These are phyloP conservation scores for Chlorops oryzae DNA, from an alignment of 1,140 invertebrate species.

Conservation along the genomic window DNA sequence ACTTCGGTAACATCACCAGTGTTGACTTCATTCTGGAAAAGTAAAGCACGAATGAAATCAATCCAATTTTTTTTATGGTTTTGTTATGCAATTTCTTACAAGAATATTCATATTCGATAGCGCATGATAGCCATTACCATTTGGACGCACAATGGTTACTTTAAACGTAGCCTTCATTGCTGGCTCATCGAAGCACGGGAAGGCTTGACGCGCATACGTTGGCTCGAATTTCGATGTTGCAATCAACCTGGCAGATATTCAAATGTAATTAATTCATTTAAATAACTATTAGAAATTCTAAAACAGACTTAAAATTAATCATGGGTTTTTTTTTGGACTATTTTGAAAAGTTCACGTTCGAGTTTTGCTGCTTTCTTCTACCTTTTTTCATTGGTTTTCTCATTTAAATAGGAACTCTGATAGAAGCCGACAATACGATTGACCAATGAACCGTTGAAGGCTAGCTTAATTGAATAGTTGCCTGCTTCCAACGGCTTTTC, in stretches of 20 bases:
- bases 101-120: constrained; percentile 71
- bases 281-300: too few relatives aligned
- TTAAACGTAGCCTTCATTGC: constrained; percentile 83
- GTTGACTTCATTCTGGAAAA: constrained; percentile 24
- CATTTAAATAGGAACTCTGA: constrained; percentile 64
- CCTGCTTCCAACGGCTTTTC: constrained; percentile 52
- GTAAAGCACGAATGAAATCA: background rate
- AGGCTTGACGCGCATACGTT: constrained; percentile 84
- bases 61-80: background rate
- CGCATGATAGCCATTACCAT: constrained; percentile 57
- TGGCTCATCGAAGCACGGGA: constrained; percentile 96
- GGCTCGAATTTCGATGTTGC: constrained; percentile 91
- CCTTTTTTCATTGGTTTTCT: constrained; percentile 55
- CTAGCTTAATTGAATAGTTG: constrained; percentile 58
- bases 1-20: constrained; percentile 33
- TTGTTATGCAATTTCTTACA: constrained; percentile 15
- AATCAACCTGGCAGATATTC: constrained; percentile 62
- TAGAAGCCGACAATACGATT: constrained; percentile 74
- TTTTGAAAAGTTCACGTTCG: too few relatives aligned
- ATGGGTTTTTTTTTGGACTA: too few relatives aligned
- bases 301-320: too few relatives aligned
- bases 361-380: constrained; percentile 41
- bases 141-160: constrained; percentile 67
- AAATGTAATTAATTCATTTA: too few relatives aligned
- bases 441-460: constrained; percentile 62